phyloP scores from a whole-genome alignment of 2,797 vertebrate species.

The Melanogrammus aeglefinus region DNA sequence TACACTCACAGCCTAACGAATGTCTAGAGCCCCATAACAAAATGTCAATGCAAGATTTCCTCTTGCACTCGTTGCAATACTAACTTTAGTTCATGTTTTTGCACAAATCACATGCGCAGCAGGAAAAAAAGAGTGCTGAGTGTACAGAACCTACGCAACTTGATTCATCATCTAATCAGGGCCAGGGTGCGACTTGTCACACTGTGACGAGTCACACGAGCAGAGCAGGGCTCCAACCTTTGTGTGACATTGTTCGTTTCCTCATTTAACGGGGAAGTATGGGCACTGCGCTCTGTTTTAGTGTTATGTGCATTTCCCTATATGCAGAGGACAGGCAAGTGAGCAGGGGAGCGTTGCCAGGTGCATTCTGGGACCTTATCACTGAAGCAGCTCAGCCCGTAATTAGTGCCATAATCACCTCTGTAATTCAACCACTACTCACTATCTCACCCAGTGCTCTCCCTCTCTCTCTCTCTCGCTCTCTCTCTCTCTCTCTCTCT shows the following conservation, averaged over 20 bases:
- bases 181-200: constrained; percentile 24
- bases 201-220: constrained; percentile 46
- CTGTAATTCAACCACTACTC: constrained; percentile 75
- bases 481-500: neutral
- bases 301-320: constrained; percentile 57
- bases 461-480: neutral
- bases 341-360: constrained; percentile 68
- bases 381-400: constrained; percentile 74
- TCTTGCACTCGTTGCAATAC: too few relatives aligned
- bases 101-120: too few relatives aligned
- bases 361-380: constrained; percentile 78
- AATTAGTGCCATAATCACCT: constrained; percentile 84
- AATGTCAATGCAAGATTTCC: too few relatives aligned
- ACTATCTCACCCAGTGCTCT: constrained; percentile 51
- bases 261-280: neutral
- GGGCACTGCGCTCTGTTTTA: constrained; percentile 12
- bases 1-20: too few relatives aligned
- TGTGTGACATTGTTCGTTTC: neutral
- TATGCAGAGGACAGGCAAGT: constrained; percentile 63
- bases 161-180: too few relatives aligned
- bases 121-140: too few relatives aligned
- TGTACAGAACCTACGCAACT: too few relatives aligned
- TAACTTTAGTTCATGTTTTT: too few relatives aligned
- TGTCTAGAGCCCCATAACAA: too few relatives aligned
- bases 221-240: constrained; percentile 27